A percentile compares a stretch with the other conserved stretches of the same genome.
These are phyloP conservation scores for Catocala nupta DNA, from an alignment of 2,888 invertebrate species.

Conservation along the genomic window DNA sequence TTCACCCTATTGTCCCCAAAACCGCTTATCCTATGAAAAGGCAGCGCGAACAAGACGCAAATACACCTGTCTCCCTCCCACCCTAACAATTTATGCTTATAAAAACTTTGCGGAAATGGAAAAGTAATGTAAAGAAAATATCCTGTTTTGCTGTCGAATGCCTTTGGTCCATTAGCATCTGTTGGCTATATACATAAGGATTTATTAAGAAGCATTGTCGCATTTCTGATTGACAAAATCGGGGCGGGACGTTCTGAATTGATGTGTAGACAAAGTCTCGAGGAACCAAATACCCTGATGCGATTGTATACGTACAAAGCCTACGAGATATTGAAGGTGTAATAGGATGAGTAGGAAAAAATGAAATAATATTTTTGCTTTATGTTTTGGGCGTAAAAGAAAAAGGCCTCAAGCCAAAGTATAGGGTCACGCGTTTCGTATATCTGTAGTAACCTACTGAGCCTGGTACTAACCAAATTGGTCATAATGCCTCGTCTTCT, in stretches of 20 bases:
- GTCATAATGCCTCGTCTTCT: too few species aligned
- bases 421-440: not conserved
- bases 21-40: conserved; percentile 59
- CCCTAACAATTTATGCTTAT: conserved; percentile 37
- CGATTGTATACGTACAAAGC: conserved; percentile 2
- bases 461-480: too few species aligned
- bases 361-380: conserved; percentile 4
- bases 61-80: conserved; percentile 36
- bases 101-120: conserved; percentile 46
- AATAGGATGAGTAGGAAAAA: not conserved
- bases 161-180: conserved; percentile 32
- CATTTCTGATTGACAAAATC: conserved; percentile 13
- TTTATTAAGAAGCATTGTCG: conserved; percentile 27
- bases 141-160: conserved; percentile 28
- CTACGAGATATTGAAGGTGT: not conserved
- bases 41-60: conserved; percentile 31
- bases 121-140: conserved; percentile 48
- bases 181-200: conserved; percentile 18
- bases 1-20: conserved; percentile 65
- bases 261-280: conserved; percentile 6
- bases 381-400: not conserved
- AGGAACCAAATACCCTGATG: conserved; percentile 3
- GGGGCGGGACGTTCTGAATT: conserved; percentile 1
- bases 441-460: not conserved
- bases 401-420: not conserved